Conservation (phyloP, 2,113 vertebrate species). For the Gymnorhina tibicen region DNA sequence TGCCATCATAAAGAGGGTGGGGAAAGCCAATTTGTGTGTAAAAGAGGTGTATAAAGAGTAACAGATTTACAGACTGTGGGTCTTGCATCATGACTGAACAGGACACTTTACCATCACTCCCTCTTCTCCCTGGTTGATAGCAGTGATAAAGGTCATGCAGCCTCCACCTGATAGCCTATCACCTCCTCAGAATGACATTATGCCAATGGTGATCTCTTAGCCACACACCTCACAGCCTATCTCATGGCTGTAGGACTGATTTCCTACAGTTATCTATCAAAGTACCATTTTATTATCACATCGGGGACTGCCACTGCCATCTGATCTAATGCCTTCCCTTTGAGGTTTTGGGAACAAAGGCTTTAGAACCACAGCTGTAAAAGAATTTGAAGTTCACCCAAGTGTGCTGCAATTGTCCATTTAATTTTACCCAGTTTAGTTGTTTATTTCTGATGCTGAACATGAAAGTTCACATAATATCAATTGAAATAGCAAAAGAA, state of each 20-base stretch:
- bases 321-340: background rate
- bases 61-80: background rate
- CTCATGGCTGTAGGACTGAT: background rate
- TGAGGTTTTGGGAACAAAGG: background rate
- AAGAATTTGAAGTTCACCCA: background rate
- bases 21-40: background rate
- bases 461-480: background rate
- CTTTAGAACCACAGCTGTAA: background rate
- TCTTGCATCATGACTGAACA: background rate
- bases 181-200: background rate
- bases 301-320: fast-evolving
- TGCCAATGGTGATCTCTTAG: background rate
- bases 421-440: background rate
- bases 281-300: background rate
- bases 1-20: background rate
- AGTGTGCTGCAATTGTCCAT: background rate
- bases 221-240: too few species aligned
- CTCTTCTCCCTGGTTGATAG: background rate
- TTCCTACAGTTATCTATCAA: background rate
- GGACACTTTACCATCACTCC: background rate
- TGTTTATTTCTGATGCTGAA: background rate
- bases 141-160: too few species aligned
- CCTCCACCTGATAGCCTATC: background rate
- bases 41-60: background rate
- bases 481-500: background rate